Base-by-base conservation (phyloP, 2,797 vertebrate species). In the Trichosurus vulpecula region DNA sequence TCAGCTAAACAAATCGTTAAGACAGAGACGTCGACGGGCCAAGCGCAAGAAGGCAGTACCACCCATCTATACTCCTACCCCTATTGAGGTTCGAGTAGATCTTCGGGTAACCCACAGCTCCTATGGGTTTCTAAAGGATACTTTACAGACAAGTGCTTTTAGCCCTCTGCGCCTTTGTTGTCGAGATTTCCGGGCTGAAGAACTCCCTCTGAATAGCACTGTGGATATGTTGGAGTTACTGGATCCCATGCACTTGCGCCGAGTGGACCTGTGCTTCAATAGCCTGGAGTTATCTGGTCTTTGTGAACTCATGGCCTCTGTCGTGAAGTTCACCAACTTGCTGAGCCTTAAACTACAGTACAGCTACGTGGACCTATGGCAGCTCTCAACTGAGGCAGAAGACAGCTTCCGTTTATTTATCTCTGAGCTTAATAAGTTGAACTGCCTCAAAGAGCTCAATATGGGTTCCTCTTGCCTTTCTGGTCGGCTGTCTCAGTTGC, bases 261-360 rank as follows among this genome's bases (percentile, higher is more conserved):
- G 99, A 0, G 96, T 99, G 13, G 99, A 99, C n/a, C 97, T 99
- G 16, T 98, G 99, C n/a, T 99, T 99, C 98, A 99, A 99, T 97
- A 99, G 99, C 81, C 97, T 99, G 4, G 99, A 99, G 0, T 98
- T 99, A 94, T 94, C 98, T 0, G 99, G 99, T 8, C 97, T 99
- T 90, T 99, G 98, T 0, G 97, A 98, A 14, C 98, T 99, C 41
- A 98, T 99, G 90, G 99, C 99, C 0, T 98, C 98, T 1, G 98
- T 99, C 54, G 98, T 98, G 51, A 96, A 98, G 0, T 99, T 99
- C 95, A 98, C 98, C 4, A 92, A 97, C 0, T 98, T 99, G 56
- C 97, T 97, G 51, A 99, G 99, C 94, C 99, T 99, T 29, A 98
- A 99, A n/a, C 97, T 99, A 81, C 99, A 99, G 95, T 99, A 99